These are phyloP conservation scores for Brachyhypopomus gauderio DNA, from an alignment of 2,113 vertebrate species.

Conservation along the genomic window DNA sequence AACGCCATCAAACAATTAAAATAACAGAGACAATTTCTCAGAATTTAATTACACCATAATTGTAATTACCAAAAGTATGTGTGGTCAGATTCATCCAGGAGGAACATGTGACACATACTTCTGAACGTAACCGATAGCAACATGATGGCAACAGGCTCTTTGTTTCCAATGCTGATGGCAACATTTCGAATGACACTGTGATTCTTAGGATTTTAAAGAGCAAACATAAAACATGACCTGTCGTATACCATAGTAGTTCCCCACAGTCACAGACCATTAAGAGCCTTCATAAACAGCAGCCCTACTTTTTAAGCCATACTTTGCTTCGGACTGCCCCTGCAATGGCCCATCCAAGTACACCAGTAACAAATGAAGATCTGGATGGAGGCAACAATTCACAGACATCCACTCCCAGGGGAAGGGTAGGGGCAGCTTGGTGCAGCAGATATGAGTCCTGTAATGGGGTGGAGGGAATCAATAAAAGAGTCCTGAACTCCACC, in stretches of 20 bases:
- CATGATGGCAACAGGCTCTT: too few relatives aligned
- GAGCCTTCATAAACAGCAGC: too few relatives aligned
- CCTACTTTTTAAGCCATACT: too few relatives aligned
- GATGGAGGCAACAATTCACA: background rate
- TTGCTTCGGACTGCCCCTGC: background rate
- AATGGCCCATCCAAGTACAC: background rate
- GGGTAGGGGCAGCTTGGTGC: slow-evolving; percentile 16
- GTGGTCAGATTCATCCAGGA: background rate
- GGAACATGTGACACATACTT: background rate
- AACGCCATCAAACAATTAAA: too few relatives aligned
- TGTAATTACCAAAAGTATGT: background rate
- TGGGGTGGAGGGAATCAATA: slow-evolving; percentile 52
- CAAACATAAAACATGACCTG: too few relatives aligned
- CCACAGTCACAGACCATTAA: too few relatives aligned
- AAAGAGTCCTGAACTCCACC: slow-evolving; percentile 29
- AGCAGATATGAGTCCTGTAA: slow-evolving; percentile 46
- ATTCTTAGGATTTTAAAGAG: too few relatives aligned
- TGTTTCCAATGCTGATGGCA: too few relatives aligned
- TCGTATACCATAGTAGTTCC: too few relatives aligned
- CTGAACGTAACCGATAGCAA: too few relatives aligned
- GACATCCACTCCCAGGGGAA: slow-evolving; percentile 6
- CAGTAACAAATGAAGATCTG: too few relatives aligned
- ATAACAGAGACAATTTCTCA: background rate
- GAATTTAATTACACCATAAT: background rate
- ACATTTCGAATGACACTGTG: too few relatives aligned